These are phyloP conservation scores for Clarias macrocephalus DNA, from an alignment of 2,113 vertebrate species.

Conservation along the genomic window DNA sequence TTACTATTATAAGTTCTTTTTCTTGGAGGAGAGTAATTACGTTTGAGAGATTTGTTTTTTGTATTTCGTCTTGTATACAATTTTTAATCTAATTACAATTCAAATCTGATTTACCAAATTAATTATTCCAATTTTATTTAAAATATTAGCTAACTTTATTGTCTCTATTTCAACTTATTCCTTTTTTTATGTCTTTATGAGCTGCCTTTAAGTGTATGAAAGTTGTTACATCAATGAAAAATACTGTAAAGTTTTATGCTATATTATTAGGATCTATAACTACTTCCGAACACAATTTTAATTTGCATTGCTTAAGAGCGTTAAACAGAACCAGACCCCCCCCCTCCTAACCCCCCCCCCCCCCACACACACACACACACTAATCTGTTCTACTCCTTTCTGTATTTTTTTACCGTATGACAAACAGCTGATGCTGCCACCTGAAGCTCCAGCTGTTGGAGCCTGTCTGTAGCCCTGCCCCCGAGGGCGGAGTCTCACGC, in stretches of 20 bases:
- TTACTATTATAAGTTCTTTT: no score
- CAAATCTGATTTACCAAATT: neutral
- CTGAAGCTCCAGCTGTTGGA: constrained; percentile 43
- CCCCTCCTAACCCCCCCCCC: no score
- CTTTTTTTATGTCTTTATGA: neutral
- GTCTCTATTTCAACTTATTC: neutral
- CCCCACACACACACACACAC: neutral
- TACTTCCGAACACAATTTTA: neutral
- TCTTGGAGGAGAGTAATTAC: neutral
- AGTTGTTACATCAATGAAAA: neutral
- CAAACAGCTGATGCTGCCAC: constrained; percentile 19
- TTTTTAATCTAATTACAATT: neutral
- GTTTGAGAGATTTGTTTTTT: no score
- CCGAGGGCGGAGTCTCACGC: neutral
- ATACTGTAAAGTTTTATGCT: neutral
- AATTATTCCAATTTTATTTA: neutral
- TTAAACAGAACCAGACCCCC: neutral
- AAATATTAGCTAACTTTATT: neutral
- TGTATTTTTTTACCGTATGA: constrained; percentile 6
- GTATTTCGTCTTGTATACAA: neutral
- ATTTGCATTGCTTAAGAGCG: neutral
- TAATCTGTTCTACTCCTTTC: neutral
- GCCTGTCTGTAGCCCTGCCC: neutral
- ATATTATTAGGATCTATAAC: neutral
- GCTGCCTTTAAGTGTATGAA: neutral